Evolutionary conservation across 64 coral and sea anemone genomes (phyloP), one percentile per base, ranked within the genome.

Genomic region (Dendronephthya gigantea): DNA sequence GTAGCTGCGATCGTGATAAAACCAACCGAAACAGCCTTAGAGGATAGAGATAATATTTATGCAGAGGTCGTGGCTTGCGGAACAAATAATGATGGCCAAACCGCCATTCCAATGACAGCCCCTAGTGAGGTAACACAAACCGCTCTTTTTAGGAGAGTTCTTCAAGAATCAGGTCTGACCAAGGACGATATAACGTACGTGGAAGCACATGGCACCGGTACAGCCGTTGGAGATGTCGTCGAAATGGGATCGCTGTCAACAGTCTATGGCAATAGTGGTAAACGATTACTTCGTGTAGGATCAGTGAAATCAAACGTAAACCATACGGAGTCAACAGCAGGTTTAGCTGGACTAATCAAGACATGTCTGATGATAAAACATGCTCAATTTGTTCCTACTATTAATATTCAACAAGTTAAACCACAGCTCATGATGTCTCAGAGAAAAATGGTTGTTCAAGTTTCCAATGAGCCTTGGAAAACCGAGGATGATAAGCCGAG

Each of bases 161-260:
- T 96, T 0, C 88, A 90, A 32, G 88, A 96, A 16, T 75, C 90
- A 35, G 93, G 93, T 7, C n/a, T 96, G 22, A 17, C 86, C 27
- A 85, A 90, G 9, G 40, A 49, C 25, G 90, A 92, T n/a, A 45
- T 96, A 28, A 84, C 92, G 12, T 96, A 96, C 82, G 37, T 96
- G 0, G 93, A 96, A 82, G 90, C 90, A 39, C 93, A 96, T 86
- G 93, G 93, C 29, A 92, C 90, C 28, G 93, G 93, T 13, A 92
- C 93, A 10, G 93, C 88, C 28, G 85, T 92, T 51, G 90, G 90
- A 32, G 93, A 96, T 76, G 84, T 88, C 1, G 90, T 92, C 19
- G 93, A 96, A 90, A 84, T 81, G 17, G 50, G 81, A 22, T 90
- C 93, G 11, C 40, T 96, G 27, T 82, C 88, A 5, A 69, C 76